These are phyloP conservation scores for Yponomeuta sedellus DNA, from an alignment of 2,888 invertebrate genomes.

Conservation along the genomic window DNA sequence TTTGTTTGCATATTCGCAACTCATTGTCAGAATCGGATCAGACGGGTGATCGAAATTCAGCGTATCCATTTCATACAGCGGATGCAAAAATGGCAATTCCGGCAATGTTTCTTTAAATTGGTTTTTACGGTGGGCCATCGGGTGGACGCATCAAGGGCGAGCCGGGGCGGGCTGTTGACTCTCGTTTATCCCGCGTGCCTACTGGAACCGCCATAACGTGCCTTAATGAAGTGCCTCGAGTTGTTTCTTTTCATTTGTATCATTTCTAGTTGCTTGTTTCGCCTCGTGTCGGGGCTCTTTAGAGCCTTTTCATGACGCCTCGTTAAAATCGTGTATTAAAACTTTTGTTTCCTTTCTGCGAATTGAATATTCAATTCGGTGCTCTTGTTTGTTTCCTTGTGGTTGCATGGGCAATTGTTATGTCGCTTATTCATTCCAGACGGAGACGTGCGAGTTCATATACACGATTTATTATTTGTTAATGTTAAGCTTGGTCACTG, in stretches of 20 bases:
- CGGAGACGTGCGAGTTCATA: background rate
- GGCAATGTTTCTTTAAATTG: slow-evolving; percentile 3
- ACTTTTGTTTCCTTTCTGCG: slow-evolving; percentile 7
- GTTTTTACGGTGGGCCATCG: background rate
- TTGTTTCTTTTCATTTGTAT: slow-evolving; percentile 34
- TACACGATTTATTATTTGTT: slow-evolving; percentile 12
- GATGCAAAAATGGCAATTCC: background rate
- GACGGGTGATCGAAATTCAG: background rate
- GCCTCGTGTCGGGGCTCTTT: slow-evolving; percentile 14
- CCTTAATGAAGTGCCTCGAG: slow-evolving; percentile 59
- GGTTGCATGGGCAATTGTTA: background rate
- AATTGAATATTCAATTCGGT: background rate
- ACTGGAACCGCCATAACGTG: slow-evolving; percentile 50
- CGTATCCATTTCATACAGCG: background rate
- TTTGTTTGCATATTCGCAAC: slow-evolving; percentile 4
- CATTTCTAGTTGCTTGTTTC: slow-evolving; percentile 13
- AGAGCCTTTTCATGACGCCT: slow-evolving; percentile 14
- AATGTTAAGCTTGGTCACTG: slow-evolving; percentile 32
- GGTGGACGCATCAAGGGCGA: background rate
- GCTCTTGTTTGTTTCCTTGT: background rate
- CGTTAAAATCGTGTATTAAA: slow-evolving; percentile 13
- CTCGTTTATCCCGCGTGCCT: slow-evolving; percentile 17
- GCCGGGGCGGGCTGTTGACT: background rate
- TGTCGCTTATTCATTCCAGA: background rate
- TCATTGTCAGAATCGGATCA: background rate